Conservation (phyloP, 2,113 vertebrate genomes). For the Capreolus pygargus region DNA sequence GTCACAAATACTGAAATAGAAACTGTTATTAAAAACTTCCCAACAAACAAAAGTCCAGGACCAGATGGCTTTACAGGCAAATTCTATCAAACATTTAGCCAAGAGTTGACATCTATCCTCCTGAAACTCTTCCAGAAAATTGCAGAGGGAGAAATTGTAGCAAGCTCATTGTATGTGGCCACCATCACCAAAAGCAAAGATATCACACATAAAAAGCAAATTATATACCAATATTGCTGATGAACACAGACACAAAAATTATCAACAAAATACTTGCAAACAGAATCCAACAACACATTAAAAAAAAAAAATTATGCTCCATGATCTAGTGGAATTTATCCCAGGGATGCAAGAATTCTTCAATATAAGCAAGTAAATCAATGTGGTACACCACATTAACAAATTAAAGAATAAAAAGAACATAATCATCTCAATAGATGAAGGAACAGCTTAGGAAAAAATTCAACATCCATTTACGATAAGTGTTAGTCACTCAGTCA, state of each 20-base stretch:
- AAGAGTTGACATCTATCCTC: background rate
- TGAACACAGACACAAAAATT: background rate
- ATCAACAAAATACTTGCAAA: background rate
- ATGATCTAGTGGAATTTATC: background rate
- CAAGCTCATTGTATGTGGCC: background rate
- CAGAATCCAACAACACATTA: background rate
- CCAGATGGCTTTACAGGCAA: background rate
- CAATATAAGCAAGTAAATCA: background rate
- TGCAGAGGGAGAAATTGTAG: background rate
- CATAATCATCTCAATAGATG: background rate
- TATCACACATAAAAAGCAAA: background rate
- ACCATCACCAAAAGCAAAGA: background rate
- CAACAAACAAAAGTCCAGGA: background rate
- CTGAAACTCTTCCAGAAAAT: background rate
- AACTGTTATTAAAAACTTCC: background rate
- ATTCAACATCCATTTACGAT: background rate
- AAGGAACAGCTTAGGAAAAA: background rate
- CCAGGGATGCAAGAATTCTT: background rate
- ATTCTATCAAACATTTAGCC: background rate
- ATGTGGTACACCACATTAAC: background rate
- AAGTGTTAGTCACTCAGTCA: background rate
- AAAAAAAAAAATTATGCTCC: fast-evolving
- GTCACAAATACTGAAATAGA: background rate
- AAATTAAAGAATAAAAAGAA: background rate
- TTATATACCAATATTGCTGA: background rate